These are phyloP conservation scores for Luffia ferchaultella DNA, from an alignment of 2,888 invertebrate genomes.

Conservation along the genomic window DNA sequence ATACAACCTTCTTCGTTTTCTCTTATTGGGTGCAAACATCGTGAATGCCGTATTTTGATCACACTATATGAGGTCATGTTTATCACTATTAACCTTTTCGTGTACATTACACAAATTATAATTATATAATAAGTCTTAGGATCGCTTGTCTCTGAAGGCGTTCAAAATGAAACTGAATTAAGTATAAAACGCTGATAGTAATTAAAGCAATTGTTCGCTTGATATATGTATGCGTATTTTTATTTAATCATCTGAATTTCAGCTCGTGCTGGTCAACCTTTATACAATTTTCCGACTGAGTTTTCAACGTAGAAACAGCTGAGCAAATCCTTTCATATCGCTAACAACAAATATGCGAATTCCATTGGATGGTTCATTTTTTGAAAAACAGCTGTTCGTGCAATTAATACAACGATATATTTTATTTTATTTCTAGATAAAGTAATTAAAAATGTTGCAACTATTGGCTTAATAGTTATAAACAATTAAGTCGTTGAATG, in stretches of 20 bases:
- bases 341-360: background rate
- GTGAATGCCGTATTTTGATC: constrained; percentile 43
- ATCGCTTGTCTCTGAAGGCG: constrained; percentile 16
- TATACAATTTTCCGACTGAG: background rate
- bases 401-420: background rate
- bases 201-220: background rate
- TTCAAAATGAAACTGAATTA: constrained; percentile 20
- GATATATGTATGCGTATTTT: background rate
- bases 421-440: background rate
- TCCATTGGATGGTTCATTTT: background rate
- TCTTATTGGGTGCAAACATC: constrained; percentile 42
- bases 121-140: background rate
- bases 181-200: background rate
- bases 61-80: constrained; percentile 40
- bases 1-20: constrained; percentile 42
- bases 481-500: no score
- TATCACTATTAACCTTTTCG: constrained; percentile 34
- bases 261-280: background rate
- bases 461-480: no score
- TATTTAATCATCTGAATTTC: background rate
- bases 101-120: constrained; percentile 30
- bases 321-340: background rate
- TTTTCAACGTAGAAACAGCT: background rate
- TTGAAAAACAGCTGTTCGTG: background rate
- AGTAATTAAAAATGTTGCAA: no score